Evolutionary conservation across 64 coral and sea anemone genomes (phyloP), one percentile per base, ranked within the genome.

Genomic region (Montipora efflorescens): DNA sequence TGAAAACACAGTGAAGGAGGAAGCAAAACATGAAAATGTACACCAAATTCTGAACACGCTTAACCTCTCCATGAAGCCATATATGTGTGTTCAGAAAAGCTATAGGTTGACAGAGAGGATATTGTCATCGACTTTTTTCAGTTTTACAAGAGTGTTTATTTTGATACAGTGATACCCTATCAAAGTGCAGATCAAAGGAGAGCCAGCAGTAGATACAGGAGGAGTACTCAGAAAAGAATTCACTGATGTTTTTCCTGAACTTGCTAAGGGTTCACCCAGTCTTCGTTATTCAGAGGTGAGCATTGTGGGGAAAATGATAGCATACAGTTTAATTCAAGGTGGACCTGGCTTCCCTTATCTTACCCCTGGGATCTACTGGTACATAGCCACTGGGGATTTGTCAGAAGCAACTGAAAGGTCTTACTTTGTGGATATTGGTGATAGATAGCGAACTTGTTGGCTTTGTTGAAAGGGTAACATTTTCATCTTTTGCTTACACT

Each of bases 281-380:
- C 47, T 79, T 57, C 74, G 68, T 18, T 93, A n/a, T 87, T 93
- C 23, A 64, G 5, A 22, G 91, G 57, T 47, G 44, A 58, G 11
- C 15, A 44, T 88, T 5, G 67, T 88, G 8, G 84, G 84, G 1
- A 93, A 93, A 45, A 86, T 79, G 88, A 79, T 90, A 36, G 88
- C 88, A 5, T 74, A 84, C 52, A 93, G 91, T 19, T 59, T 93
- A 25, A n/a, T 94, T 28, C 92, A 94, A 70, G 77, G 77, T 87
- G 94, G 89, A 48, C 83, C 89, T 80, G 94, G 94, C 15, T 91
- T 95, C 28, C 89, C 94, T 51, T 95, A 88, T 36, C 85, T 96
- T 28, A 10, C 75, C 50, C 90, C 94, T 82, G 51, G 69, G 59
- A 76, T 84, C 22, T 92, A 89, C 64, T 95, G 80, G 74, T 91